A percentile compares a stretch with the other conserved stretches of the same genome.
phyloP scores from a whole-genome alignment of 1,140 invertebrate genomes.

The Tribolium castaneum region DNA sequence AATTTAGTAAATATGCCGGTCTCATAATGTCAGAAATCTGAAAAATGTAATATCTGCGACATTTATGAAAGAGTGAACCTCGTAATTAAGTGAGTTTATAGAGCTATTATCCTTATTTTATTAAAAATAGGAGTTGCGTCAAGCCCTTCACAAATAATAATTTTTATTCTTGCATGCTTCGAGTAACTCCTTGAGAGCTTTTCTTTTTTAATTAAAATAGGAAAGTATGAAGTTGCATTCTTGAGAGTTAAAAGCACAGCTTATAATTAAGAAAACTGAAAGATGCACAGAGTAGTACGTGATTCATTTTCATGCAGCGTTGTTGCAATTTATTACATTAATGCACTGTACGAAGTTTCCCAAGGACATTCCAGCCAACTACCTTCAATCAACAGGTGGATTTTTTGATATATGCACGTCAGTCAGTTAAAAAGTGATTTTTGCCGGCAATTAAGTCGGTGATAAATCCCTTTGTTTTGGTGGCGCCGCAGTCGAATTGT shows the following conservation, averaged over 20 bases:
- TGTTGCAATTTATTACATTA: slow-evolving; percentile 5
- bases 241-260: slow-evolving; percentile 24
- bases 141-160: no score
- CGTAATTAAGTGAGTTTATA: no score
- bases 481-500: slow-evolving; percentile 7
- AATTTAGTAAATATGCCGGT: no score
- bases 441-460: background rate
- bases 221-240: slow-evolving; percentile 2
- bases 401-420: slow-evolving; percentile 21
- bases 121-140: no score
- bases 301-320: slow-evolving; percentile 23
- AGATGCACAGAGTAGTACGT: slow-evolving; percentile 8
- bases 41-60: no score
- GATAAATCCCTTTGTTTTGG: background rate
- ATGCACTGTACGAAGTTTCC: background rate
- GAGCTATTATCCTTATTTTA: no score
- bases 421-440: background rate
- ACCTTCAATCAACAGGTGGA: slow-evolving; percentile 31
- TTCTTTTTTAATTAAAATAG: slow-evolving; percentile 3
- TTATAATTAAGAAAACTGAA: slow-evolving; percentile 36
- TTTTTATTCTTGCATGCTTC: background rate
- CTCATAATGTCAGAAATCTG: no score
- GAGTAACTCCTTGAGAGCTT: background rate
- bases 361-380: background rate
- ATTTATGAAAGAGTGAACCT: no score